Evolutionary conservation across 2,888 invertebrate genomes (phyloP).

Genomic region (Bombyx huttoni): DNA sequence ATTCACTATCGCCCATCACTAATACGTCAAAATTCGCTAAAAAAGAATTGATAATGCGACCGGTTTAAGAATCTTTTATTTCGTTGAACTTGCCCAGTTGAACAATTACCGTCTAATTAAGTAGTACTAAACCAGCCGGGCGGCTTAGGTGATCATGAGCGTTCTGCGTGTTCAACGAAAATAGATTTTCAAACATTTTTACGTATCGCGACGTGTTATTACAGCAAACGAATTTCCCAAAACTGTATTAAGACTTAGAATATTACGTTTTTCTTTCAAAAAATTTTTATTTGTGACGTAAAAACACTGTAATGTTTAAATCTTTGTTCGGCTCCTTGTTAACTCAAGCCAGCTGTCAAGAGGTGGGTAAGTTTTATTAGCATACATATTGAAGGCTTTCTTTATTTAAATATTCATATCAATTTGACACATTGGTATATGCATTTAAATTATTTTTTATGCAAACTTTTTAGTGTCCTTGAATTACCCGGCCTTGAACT

Average conservation of each 20-base stretch:
- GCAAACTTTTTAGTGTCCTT: slow-evolving; percentile 34
- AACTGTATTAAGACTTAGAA: slow-evolving; percentile 28
- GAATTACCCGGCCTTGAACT: slow-evolving; percentile 57
- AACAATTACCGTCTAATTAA: slow-evolving; percentile 16
- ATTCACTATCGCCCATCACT: slow-evolving; percentile 14
- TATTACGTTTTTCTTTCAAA: slow-evolving; percentile 30
- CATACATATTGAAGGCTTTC: slow-evolving; percentile 4
- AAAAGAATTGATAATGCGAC: slow-evolving; percentile 17
- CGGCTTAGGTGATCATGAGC: slow-evolving; percentile 50
- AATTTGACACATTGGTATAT: not conserved
- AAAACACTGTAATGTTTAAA: slow-evolving; percentile 76
- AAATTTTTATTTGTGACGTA: slow-evolving; percentile 35
- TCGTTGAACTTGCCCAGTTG: slow-evolving; percentile 7
- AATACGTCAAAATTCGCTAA: slow-evolving; percentile 27
- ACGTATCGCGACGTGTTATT: slow-evolving; percentile 58
- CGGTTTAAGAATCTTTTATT: slow-evolving; percentile 15
- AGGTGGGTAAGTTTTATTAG: slow-evolving; percentile 79
- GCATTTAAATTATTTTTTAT: slow-evolving; percentile 9
- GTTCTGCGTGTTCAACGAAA: slow-evolving; percentile 55
- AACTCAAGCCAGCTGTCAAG: slow-evolving; percentile 79
- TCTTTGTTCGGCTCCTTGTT: slow-evolving; percentile 74
- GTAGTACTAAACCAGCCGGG: slow-evolving; percentile 34
- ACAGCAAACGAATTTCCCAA: slow-evolving; percentile 45
- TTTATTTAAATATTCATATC: not conserved
- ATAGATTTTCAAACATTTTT: slow-evolving; percentile 64